A percentile compares a stretch with the other conserved stretches of the same genome.
Conservation (phyloP, 2,888 invertebrate species). For the Drymonia ruficornis region DNA sequence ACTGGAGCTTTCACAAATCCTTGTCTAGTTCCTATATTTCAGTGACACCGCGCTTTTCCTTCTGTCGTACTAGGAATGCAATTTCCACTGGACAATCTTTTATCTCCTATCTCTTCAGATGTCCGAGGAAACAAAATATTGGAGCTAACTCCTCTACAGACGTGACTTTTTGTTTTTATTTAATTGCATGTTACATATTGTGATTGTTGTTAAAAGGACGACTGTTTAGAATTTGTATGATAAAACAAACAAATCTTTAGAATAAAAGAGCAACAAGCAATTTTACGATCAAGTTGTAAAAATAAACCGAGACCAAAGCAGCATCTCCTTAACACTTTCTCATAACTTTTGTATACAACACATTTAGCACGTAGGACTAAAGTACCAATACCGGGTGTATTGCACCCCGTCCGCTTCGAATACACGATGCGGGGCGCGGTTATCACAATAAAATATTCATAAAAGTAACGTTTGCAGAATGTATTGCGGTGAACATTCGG, state of each 20-base stretch:
- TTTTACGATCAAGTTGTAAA: slow-evolving; percentile 7
- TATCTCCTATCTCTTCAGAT: neutral
- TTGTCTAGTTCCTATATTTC: neutral
- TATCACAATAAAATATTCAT: slow-evolving; percentile 11
- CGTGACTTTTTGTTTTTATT: too few species aligned
- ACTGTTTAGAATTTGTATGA: too few species aligned
- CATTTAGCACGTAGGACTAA: neutral
- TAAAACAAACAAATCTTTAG: too few species aligned
- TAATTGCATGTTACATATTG: too few species aligned
- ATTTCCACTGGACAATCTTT: slow-evolving; percentile 3
- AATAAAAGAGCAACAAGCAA: neutral
- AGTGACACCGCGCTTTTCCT: neutral
- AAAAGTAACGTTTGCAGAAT: slow-evolving; percentile 56
- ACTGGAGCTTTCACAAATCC: neutral
- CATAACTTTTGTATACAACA: neutral
- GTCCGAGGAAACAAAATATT: neutral
- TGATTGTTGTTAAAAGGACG: too few species aligned
- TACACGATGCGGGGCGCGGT: neutral
- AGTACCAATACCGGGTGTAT: slow-evolving; percentile 1
- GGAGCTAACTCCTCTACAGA: neutral
- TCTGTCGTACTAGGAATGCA: neutral
- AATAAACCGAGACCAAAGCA: slow-evolving; percentile 8
- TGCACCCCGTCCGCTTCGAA: slow-evolving; percentile 1
- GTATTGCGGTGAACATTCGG: slow-evolving; percentile 76
- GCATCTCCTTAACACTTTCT: neutral